Conservation (phyloP, 64 coral and sea anemone species). For the Montipora foliosa region DNA sequence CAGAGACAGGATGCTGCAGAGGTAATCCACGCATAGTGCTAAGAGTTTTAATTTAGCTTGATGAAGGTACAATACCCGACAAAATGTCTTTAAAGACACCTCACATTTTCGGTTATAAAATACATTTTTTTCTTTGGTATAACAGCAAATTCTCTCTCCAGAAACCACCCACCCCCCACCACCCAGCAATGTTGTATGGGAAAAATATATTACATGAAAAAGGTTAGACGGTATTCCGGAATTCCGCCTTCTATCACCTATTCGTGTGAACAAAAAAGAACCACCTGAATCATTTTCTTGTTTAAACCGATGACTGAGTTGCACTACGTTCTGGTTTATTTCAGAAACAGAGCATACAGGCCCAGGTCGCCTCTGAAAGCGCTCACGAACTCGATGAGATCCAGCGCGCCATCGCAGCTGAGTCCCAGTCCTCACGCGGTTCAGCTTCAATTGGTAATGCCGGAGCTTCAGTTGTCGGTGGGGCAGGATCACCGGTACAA, state of each 20-base stretch:
- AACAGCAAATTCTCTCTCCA: no score
- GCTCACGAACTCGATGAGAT: slow-evolving; percentile 90
- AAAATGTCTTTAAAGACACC: no score
- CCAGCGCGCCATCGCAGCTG: slow-evolving; percentile 86
- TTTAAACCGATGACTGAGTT: not conserved
- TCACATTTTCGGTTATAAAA: no score
- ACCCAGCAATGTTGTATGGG: no score
- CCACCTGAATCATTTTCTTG: no score
- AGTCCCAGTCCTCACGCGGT: slow-evolving; percentile 95
- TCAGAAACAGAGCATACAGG: slow-evolving; percentile 93
- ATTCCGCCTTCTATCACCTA: no score
- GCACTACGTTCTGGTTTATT: not conserved
- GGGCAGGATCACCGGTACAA: not conserved
- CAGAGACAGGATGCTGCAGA: slow-evolving; percentile 92
- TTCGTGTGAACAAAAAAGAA: no score
- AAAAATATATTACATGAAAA: no score
- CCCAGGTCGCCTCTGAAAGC: slow-evolving; percentile 94
- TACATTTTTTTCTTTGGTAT: no score
- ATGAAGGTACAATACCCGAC: no score
- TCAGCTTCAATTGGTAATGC: slow-evolving; percentile 74
- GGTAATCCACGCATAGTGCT: slow-evolving; percentile 2
- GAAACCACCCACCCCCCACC: no score
- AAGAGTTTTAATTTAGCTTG: not conserved
- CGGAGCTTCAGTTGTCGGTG: slow-evolving; percentile 80
- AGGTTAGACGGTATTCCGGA: no score